Evolutionary conservation across 2,113 vertebrate species (phyloP).

Genomic region (Ptilonorhynchus violaceus): DNA sequence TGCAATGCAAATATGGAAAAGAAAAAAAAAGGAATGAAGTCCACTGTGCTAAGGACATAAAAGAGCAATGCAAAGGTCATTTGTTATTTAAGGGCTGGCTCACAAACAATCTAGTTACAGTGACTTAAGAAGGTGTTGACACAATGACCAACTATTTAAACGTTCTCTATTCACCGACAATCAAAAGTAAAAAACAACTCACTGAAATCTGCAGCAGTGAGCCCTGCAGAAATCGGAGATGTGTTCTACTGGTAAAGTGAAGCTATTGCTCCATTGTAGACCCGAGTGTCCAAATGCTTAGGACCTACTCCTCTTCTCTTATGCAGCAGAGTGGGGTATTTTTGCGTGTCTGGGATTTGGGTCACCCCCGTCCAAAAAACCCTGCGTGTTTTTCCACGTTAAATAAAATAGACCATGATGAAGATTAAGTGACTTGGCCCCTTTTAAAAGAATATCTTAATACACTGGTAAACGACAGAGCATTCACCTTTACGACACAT

Average conservation of each 20-base stretch:
- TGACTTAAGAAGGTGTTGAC: not conserved
- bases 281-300: not conserved
- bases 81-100: not conserved
- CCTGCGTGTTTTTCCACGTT: not conserved
- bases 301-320: not conserved
- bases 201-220: not conserved
- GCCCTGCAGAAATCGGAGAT: rapidly evolving
- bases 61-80: not conserved
- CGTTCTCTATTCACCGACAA: not conserved
- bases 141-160: not conserved
- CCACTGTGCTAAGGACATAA: not conserved
- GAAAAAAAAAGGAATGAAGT: not conserved
- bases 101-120: not conserved
- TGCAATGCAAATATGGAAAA: not conserved
- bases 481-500: not conserved
- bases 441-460: not conserved
- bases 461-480: rapidly evolving
- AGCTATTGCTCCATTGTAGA: rapidly evolving
- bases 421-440: rapidly evolving
- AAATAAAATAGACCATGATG: not conserved
- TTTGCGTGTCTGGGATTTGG: not conserved
- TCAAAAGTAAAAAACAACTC: not conserved
- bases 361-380: not conserved
- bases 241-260: not conserved
- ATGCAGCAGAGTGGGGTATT: not conserved